Percentiles rank a stretch among this genome's conserved stretches.
These are phyloP conservation scores for Limanda limanda DNA, from an alignment of 2,113 vertebrate genomes.

Conservation along the genomic window DNA sequence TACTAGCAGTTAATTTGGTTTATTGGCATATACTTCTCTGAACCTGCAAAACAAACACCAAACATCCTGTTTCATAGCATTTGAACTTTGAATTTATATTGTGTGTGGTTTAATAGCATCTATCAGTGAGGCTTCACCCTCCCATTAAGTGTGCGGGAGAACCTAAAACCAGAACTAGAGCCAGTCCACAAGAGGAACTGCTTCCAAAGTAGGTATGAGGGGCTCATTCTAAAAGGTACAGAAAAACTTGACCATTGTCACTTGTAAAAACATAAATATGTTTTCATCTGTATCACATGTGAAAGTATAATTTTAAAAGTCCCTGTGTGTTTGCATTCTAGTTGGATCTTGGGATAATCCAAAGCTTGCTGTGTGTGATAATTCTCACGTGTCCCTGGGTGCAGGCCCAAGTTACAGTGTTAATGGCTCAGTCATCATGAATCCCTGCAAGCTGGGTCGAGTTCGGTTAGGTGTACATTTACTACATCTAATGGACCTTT, in stretches of 20 bases:
- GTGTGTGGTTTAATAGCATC: not conserved
- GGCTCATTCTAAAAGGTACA: too few relatives aligned
- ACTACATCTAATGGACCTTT: too few relatives aligned
- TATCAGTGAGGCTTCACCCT: too few relatives aligned
- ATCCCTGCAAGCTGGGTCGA: not conserved
- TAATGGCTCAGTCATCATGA: constrained; percentile 60
- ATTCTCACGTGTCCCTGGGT: constrained; percentile 28
- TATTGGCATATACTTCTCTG: not conserved
- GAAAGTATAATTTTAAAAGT: not conserved
- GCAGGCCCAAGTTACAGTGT: constrained; percentile 23
- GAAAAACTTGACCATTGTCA: too few relatives aligned
- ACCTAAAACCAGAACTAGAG: too few relatives aligned
- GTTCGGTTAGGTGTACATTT: not conserved
- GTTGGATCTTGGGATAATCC: constrained; percentile 38
- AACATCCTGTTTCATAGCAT: constrained; percentile 24
- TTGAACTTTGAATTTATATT: not conserved
- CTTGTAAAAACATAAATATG: not conserved
- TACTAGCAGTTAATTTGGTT: constrained; percentile 15
- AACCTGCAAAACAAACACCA: not conserved
- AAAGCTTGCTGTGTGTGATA: constrained; percentile 39
- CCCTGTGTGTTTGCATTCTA: not conserved
- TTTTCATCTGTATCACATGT: not conserved
- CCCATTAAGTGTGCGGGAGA: too few relatives aligned
- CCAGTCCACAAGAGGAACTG: too few relatives aligned
- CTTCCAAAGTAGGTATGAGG: too few relatives aligned